phyloP scores from a whole-genome alignment of 2,113 vertebrate genomes.

The Oenanthe oenanthe region DNA sequence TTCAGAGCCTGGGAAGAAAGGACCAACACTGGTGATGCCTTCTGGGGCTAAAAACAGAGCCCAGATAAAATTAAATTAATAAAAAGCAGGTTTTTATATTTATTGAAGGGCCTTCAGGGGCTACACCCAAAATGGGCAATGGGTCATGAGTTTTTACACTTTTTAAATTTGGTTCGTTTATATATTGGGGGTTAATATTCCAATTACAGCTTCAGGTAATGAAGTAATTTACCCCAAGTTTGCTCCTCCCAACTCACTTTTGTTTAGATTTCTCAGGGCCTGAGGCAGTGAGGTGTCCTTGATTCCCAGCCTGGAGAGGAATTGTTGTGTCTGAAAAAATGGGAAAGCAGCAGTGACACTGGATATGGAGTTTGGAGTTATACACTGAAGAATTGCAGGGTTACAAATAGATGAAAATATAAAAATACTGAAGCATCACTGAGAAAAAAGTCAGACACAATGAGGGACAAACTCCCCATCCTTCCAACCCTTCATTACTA shows the following conservation, averaged over 20 bases:
- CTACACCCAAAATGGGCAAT: neutral
- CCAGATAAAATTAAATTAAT: neutral
- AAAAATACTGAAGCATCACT: neutral
- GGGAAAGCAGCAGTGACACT: neutral
- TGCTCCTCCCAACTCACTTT: neutral
- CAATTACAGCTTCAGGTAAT: neutral
- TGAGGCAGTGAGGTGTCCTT: neutral
- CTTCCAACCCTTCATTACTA: neutral
- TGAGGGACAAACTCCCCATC: neutral
- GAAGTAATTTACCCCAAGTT: neutral
- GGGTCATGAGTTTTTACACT: neutral
- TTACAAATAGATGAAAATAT: neutral
- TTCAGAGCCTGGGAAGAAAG: accelerated
- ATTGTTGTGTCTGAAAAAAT: neutral
- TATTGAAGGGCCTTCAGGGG: neutral
- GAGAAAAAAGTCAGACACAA: neutral
- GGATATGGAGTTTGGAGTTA: accelerated
- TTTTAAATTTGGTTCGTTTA: accelerated
- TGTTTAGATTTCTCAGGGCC: neutral
- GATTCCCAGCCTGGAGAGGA: neutral
- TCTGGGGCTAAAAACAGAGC: neutral
- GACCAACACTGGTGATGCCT: neutral
- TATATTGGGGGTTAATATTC: neutral
- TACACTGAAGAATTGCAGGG: accelerated
- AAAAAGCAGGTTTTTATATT: neutral